A percentile compares a stretch with the other conserved stretches of the same genome.
These are phyloP conservation scores for Erannis defoliaria DNA, from an alignment of 2,888 invertebrate genomes.

Conservation along the genomic window DNA sequence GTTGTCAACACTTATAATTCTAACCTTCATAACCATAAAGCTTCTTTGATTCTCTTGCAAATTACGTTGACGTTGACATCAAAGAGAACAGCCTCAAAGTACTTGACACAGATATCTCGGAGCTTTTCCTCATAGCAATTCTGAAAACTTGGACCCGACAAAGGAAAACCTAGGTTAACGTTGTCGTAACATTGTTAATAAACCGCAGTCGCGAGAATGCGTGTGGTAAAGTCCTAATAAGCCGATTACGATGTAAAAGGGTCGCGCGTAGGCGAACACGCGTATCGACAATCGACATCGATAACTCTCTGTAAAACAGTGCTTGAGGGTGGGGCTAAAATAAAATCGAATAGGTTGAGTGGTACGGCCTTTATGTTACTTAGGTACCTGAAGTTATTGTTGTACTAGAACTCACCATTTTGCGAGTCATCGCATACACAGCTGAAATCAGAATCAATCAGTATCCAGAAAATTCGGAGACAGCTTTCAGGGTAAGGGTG, in stretches of 20 bases:
- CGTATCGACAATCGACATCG: slow-evolving; percentile 28
- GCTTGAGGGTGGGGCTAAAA: neutral
- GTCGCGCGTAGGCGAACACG: slow-evolving; percentile 33
- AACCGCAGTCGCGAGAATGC: slow-evolving; percentile 62
- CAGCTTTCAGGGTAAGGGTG: too few species aligned
- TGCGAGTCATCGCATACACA: too few species aligned
- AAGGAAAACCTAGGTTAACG: slow-evolving; percentile 50
- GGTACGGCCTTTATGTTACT: too few species aligned
- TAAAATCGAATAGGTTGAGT: neutral
- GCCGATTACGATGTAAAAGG: slow-evolving; percentile 80
- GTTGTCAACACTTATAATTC: slow-evolving; percentile 2
- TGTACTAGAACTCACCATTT: too few species aligned
- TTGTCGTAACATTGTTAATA: slow-evolving; percentile 54
- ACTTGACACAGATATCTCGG: slow-evolving; percentile 33
- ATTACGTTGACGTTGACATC: slow-evolving; percentile 18
- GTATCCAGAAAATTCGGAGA: too few species aligned
- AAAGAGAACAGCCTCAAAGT: slow-evolving; percentile 17
- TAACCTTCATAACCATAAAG: slow-evolving; percentile 8
- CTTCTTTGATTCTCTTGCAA: slow-evolving; percentile 14
- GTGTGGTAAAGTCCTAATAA: slow-evolving; percentile 80
- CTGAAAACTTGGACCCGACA: slow-evolving; percentile 42
- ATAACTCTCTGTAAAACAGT: slow-evolving; percentile 25
- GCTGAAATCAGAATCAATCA: too few species aligned
- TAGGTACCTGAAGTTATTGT: too few species aligned
- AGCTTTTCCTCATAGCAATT: slow-evolving; percentile 45